Percentiles rank a stretch among this genome's conserved stretches.
phyloP scores from a whole-genome alignment of 1,140 invertebrate genomes.

The Drosophila ananassae region DNA sequence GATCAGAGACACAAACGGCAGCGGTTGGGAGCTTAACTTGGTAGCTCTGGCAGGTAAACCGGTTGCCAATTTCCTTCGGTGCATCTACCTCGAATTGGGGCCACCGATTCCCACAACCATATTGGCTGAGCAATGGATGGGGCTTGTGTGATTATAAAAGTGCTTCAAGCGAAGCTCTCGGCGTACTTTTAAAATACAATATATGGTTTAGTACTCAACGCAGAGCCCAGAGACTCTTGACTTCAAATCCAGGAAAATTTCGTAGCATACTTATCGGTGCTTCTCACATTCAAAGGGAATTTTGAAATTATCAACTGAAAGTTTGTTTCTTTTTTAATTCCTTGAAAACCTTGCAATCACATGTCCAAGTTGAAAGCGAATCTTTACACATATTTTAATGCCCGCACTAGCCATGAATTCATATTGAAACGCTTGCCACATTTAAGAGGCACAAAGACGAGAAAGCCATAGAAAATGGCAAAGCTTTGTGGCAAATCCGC shows the following conservation, averaged over 20 bases:
- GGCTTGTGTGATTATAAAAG: conserved; percentile 6
- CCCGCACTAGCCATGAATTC: neutral
- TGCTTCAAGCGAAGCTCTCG: neutral
- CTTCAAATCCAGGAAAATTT: too few species aligned
- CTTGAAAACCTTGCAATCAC: neutral
- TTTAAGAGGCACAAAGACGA: neutral
- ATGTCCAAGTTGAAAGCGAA: neutral
- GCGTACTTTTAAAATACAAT: neutral
- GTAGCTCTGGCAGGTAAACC: conserved; percentile 18
- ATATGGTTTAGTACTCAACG: neutral
- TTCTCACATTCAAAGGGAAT: too few species aligned
- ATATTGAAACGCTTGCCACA: neutral
- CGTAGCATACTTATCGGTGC: neutral
- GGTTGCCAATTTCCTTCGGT: conserved; percentile 61
- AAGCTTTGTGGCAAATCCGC: conserved; percentile 4
- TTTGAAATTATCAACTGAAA: neutral
- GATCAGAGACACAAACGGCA: conserved; percentile 16
- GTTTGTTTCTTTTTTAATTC: neutral
- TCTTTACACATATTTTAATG: neutral
- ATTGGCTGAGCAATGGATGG: neutral
- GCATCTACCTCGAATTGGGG: conserved; percentile 43
- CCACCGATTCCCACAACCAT: conserved; percentile 35
- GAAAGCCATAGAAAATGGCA: neutral
- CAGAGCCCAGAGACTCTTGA: too few species aligned
- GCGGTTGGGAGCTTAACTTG: conserved; percentile 28